phyloP scores from a whole-genome alignment of 2,113 vertebrate species.

The Eulemur macaco region DNA sequence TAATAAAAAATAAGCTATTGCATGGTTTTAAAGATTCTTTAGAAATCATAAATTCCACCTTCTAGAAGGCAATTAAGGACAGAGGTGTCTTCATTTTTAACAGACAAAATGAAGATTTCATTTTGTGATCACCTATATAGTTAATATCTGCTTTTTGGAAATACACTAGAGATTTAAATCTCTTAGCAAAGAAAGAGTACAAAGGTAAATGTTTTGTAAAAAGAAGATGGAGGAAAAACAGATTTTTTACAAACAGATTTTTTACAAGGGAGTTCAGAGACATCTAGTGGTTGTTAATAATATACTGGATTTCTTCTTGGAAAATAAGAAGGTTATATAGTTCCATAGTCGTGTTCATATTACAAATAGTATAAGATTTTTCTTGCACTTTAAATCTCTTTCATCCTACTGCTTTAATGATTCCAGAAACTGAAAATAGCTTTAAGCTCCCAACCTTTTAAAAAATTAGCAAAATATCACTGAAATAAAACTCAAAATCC shows the following conservation, averaged over 20 bases:
- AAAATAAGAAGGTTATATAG: neutral
- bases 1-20: conserved; percentile 24
- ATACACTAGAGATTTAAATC: conserved; percentile 57
- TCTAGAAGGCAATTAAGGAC: conserved; percentile 23
- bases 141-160: conserved; percentile 51
- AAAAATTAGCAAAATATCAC: conserved; percentile 50
- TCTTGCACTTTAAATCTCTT: conserved; percentile 21
- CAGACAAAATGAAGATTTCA: conserved; percentile 46
- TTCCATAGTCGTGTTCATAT: neutral
- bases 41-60: conserved; percentile 62
- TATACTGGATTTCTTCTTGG: neutral
- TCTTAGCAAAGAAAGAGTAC: conserved; percentile 66
- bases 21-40: conserved; percentile 27
- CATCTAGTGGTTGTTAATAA: conserved; percentile 84
- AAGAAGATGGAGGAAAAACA: conserved; percentile 69
- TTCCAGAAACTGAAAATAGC: conserved; percentile 33
- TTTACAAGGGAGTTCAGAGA: conserved; percentile 81
- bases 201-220: conserved; percentile 44
- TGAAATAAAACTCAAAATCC: conserved; percentile 56
- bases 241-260: conserved; percentile 60
- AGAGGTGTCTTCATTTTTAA: conserved; percentile 22
- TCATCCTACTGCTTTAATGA: conserved; percentile 33
- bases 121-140: neutral
- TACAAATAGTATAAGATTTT: conserved; percentile 39
- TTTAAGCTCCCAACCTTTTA: conserved; percentile 37